Percentiles rank a stretch among this genome's conserved stretches.
Conservation (phyloP, 2,113 vertebrate species). For the Ginglymostoma cirratum region DNA sequence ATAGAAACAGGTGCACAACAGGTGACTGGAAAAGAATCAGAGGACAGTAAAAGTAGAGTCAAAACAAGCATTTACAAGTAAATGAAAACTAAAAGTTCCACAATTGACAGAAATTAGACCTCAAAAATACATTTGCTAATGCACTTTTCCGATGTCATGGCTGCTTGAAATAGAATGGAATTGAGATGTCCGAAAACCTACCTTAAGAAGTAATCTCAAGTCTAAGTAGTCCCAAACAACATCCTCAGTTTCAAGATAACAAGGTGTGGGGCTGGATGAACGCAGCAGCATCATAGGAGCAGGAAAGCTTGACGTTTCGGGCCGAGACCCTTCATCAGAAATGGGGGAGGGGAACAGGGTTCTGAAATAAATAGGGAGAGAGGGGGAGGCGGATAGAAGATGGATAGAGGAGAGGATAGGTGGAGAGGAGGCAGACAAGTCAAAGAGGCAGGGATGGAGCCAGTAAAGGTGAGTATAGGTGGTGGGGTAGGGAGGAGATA, state of each 20-base stretch:
- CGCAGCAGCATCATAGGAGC: no score
- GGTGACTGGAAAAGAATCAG: constrained; percentile 71
- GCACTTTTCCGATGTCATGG: neutral
- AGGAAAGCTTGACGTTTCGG: no score
- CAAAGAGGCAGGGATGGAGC: no score
- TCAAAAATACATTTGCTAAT: neutral
- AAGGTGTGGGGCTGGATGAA: no score
- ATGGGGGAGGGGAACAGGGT: no score
- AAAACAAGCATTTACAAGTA: constrained; percentile 9
- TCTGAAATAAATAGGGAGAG: no score
- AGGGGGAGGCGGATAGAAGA: no score
- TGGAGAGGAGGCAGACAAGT: no score
- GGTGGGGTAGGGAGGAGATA: no score
- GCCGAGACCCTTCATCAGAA: no score
- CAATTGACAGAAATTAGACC: neutral
- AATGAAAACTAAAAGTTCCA: neutral
- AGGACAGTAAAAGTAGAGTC: constrained; percentile 39
- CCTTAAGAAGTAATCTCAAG: neutral
- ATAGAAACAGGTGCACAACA: constrained; percentile 86
- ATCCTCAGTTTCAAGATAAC: neutral
- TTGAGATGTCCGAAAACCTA: neutral
- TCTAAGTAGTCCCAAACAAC: neutral
- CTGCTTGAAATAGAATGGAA: neutral
- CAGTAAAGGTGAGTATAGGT: no score
- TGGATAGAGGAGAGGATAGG: no score